Evolutionary conservation across 2,888 invertebrate genomes (phyloP), one percentile per base, ranked within the genome.

Genomic region (Dioctria linearis): DNA sequence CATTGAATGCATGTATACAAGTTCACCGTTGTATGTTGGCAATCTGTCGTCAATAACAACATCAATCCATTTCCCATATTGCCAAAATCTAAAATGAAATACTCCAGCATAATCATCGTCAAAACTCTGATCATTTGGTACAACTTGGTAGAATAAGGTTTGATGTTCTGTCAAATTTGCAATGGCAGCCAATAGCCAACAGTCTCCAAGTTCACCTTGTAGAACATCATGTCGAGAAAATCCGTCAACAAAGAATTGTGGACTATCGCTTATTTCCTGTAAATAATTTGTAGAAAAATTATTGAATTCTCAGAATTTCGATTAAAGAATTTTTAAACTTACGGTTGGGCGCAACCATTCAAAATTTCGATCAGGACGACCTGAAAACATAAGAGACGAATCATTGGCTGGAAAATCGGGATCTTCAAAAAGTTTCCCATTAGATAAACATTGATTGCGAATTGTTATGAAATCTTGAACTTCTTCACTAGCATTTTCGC

Each of bases 141-240:
- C 97, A 82, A 99, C 97, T 90, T 97, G 95, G 90, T 95, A 94
- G 91, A 99, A 98, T 80, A 99, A 90, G 86, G 94, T 93, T 85
- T 87, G 89, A 87, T 96, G 94, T 85, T 98, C 91, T 0, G 98
- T 98, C 43, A 99, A 90, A 89, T 97, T 97, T 9, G 98, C 98
- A 0, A 97, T 95, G 4, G 99, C 99, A 0, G 98, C 98, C 80
- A 98, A 90, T 8, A 98, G 90, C 98, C 98, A 99, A 88, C 98
- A 99, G 88, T 99, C 98, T 4, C 98, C 98, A 40, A 98, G 90
- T 90, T 98, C 98, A 78, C 98, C 98, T 89, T 99, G 99, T 85
- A 97, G 96, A 2, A 99, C 97, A 90, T 99, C 99, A 90, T 99
- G 99, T 79, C 99, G 93, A 40, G 97, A 96, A 88, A 96, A 98